Percentiles rank a stretch among this genome's conserved stretches.
phyloP scores from a whole-genome alignment of 2,888 invertebrate genomes.

The Drosophila rubida region DNA sequence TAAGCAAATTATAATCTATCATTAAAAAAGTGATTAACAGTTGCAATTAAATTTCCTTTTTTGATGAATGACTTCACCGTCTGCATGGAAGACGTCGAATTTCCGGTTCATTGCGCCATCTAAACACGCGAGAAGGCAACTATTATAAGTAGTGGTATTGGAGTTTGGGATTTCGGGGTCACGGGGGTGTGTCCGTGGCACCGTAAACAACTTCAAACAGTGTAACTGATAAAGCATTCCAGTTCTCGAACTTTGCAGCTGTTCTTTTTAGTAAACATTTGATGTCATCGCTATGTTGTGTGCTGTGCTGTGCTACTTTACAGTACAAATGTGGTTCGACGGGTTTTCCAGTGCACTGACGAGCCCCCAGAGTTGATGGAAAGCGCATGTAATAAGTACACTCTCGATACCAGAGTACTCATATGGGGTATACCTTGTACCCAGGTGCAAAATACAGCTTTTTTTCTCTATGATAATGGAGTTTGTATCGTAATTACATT shows the following conservation, averaged over 20 bases:
- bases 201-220: not conserved
- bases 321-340: not conserved
- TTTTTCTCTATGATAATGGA: not conserved
- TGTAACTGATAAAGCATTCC: not conserved
- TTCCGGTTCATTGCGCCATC: constrained; percentile 10
- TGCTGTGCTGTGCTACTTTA: not conserved
- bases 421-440: not conserved
- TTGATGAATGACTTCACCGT: not conserved
- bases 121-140: not conserved
- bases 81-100: not conserved
- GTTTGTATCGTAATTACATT: not conserved
- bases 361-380: constrained; percentile 1
- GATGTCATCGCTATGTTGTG: not conserved
- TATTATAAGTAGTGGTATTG: not conserved
- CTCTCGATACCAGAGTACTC: not conserved
- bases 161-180: not conserved
- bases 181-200: constrained; percentile 6
- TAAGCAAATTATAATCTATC: not conserved
- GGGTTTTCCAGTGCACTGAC: constrained; percentile 6
- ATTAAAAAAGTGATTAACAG: not conserved
- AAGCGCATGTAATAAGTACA: constrained; percentile 1
- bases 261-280: constrained; percentile 1
- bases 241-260: not conserved
- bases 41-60: not conserved
- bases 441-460: not conserved